Evolutionary conservation across 2,888 invertebrate genomes (phyloP), one percentile per base, ranked within the genome.

Genomic region (Phasia obesa): DNA sequence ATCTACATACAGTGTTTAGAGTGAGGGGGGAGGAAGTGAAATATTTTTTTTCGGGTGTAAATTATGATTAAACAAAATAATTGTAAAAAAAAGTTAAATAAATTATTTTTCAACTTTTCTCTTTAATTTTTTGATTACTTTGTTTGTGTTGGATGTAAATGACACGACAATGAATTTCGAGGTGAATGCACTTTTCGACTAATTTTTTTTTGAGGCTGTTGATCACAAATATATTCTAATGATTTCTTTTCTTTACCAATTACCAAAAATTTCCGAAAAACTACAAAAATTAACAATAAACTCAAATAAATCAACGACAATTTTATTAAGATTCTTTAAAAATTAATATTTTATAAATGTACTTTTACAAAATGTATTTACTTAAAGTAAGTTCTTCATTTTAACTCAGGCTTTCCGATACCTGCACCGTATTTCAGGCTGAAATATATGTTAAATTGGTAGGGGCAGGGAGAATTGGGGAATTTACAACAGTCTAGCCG

Each of bases 81-180:
- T 62, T 55, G 57, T 75, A 57, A 65, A 75, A 57, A 38, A 75
- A 57, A 38, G 35, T 65, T 65, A 75, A 75, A 75, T 65, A 57
- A 75, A 67, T 49, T 57, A 25, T 35, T 19, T 51, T 62, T 62
- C 23, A 44, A 44, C 7, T 57, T 17, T 59, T 47, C 1, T 59
- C 44, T 55, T 59, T 2, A 11, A 53, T 42, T 62, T 35, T 35
- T 65, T 65, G 23, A 49, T 78, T 42, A 42, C 27, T 71, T 49
- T 7, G 60, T 55, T 35, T 62, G 60, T 77, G 82, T 69, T 78
- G 69, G 60, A 82, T 78, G 82, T 74, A 82, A 82, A 78, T 82
- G 77, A 53, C 57, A 62, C 49, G 51, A 62, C n/a, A 70, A 47
- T 53, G 1, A 53, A 25, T 53, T 53, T n/a, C 4, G 64, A 71